Evolutionary conservation across 2,113 vertebrate genomes (phyloP).

Genomic region (Thalassarche chlororhynchos): DNA sequence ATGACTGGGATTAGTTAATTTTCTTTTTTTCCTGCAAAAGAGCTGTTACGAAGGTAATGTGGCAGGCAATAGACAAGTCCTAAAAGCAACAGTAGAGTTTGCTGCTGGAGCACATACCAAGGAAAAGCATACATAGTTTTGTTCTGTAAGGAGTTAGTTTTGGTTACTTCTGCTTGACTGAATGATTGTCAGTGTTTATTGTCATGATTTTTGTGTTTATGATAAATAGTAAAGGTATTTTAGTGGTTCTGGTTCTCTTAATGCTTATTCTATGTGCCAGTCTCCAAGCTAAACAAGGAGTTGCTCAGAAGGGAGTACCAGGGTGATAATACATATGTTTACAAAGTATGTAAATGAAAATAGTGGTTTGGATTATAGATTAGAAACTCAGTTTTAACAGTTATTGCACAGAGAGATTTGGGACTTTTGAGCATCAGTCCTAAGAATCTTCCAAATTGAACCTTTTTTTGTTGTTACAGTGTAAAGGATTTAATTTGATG

Average conservation of each 20-base stretch:
- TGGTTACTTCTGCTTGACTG: neutral
- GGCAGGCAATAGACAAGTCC: neutral
- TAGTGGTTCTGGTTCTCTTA: neutral
- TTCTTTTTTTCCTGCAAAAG: neutral
- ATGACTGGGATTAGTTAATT: neutral
- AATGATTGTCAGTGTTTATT: neutral
- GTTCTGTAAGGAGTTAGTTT: neutral
- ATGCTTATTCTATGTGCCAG: fast-evolving
- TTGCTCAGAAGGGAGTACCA: neutral
- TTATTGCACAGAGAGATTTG: neutral
- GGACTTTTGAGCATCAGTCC: neutral
- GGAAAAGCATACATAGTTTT: neutral
- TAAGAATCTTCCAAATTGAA: neutral
- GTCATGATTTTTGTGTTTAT: neutral
- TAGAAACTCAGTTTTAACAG: neutral
- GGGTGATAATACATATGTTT: neutral
- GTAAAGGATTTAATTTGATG: neutral
- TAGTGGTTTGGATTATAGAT: neutral
- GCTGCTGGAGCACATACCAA: neutral
- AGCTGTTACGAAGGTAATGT: neutral
- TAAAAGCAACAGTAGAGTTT: neutral
- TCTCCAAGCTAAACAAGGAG: neutral
- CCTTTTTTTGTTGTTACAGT: neutral
- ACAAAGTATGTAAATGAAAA: neutral
- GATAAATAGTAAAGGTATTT: neutral